phyloP scores from a whole-genome alignment of 2,888 invertebrate species.

The Lochmaea crataegi region DNA sequence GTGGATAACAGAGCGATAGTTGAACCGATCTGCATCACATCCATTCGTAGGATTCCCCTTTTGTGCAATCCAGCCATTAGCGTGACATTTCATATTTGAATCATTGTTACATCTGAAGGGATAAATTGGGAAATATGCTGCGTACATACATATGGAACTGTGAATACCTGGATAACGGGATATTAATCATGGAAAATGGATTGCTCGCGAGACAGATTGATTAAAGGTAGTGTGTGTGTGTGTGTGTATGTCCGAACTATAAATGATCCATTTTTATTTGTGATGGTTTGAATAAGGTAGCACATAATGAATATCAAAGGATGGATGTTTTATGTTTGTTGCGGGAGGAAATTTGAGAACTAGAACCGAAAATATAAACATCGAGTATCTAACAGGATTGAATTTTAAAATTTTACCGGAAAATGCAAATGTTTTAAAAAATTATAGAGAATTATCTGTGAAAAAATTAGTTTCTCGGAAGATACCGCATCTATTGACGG shows the following conservation, averaged over 20 bases:
- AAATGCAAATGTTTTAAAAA: too few species aligned
- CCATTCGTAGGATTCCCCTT: slow-evolving; percentile 20
- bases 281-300: slow-evolving; percentile 3
- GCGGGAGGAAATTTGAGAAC: too few species aligned
- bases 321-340: too few species aligned
- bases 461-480: too few species aligned
- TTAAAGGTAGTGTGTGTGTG: slow-evolving; percentile 29
- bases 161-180: slow-evolving; percentile 21
- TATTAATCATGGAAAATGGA: slow-evolving; percentile 36
- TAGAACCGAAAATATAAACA: too few species aligned
- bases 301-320: neutral
- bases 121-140: slow-evolving; percentile 36
- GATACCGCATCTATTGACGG: too few species aligned
- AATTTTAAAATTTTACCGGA: too few species aligned
- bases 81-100: slow-evolving; percentile 37
- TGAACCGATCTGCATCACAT: slow-evolving; percentile 12
- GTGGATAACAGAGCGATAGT: neutral
- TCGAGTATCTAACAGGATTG: too few species aligned
- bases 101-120: slow-evolving; percentile 28
- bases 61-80: slow-evolving; percentile 32
- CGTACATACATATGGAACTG: slow-evolving; percentile 11
- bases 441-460: too few species aligned
- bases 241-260: slow-evolving; percentile 15
- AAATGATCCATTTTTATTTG: slow-evolving; percentile 32
- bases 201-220: slow-evolving; percentile 34